Base-by-base conservation (phyloP, 2,888 invertebrate genomes). In the Brenthis ino region DNA sequence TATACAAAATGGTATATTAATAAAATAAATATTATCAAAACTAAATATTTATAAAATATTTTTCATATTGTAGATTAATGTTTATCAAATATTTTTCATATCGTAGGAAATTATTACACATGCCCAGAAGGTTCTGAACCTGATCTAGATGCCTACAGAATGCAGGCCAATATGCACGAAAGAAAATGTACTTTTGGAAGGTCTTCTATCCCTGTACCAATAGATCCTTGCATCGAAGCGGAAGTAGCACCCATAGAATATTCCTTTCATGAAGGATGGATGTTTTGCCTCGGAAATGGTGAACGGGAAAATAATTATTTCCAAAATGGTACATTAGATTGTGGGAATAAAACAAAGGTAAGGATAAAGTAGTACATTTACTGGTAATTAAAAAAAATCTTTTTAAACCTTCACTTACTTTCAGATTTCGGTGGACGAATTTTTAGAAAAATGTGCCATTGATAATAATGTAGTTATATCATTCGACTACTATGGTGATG, bases 181-280 rank as follows among this genome's bases (percentile, higher is more conserved):
- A 81, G 90, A 28, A 90, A 86, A 77, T 93, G 93, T 70, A 92
- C 93, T 0, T 87, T 74, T 56, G 86, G 85, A 0, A 86, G 83
- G 68, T 74, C 77, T 53, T 86, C 91, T 0, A 80, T 80, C 20
- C 83, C 78, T n/a, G 79, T 93, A 5, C 67, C 83, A 0, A 78
- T 90, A 1, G 93, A 93, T 69, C 88, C 93, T 0, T 93, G 93
- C 65, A 89, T 92, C 48, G 93, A 93, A 79, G 91, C 91, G n/a
- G 93, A 93, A 77, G 80, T 86, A 14, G 91, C 92, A 0, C 91
- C 91, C 0, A 89, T 91, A 68, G 93, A 93, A 72, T 93, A 88
- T 67, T 93, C 93, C 0, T 93, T 89, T 72, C 84, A 88, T 60
- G 92, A 92, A 77, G 93, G 93, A 6, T 93, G 93, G 93, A 89